Evolutionary conservation across 2,888 invertebrate species (phyloP).

Genomic region (Acanthosepion lycidas): DNA sequence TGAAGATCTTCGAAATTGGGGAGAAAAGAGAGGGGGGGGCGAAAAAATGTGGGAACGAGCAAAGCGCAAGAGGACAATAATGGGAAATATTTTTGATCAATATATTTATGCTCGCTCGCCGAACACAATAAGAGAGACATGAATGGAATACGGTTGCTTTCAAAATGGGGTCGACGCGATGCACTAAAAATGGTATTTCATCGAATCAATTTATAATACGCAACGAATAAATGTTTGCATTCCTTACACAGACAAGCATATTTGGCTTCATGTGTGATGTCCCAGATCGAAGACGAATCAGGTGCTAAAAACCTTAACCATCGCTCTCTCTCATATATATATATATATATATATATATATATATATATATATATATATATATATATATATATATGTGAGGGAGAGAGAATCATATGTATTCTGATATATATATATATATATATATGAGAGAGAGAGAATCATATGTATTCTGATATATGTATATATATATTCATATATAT

Average conservation of each 20-base stretch:
- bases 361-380: not conserved
- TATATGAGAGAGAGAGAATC: no score
- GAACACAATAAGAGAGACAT: constrained; percentile 20
- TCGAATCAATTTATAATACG: constrained; percentile 5
- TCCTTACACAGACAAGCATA: not conserved
- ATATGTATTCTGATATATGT: no score
- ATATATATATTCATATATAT: not conserved
- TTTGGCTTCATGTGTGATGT: not conserved
- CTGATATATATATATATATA: not conserved
- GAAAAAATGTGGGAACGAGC: constrained; percentile 20
- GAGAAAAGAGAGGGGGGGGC: not conserved
- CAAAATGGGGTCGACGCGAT: not conserved
- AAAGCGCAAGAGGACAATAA: not conserved
- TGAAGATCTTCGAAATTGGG: not conserved
- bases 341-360: constrained; percentile 17
- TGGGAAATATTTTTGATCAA: not conserved
- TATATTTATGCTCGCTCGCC: constrained; percentile 22
- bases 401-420: no score
- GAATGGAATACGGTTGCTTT: constrained; percentile 21
- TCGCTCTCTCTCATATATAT: not conserved
- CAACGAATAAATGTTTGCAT: not conserved
- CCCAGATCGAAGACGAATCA: not conserved
- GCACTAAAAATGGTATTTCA: not conserved
- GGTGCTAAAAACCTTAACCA: not conserved
- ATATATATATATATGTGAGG: not conserved